Evolutionary conservation across 2,113 vertebrate genomes (phyloP).

Genomic region (Rattus norvegicus): DNA sequence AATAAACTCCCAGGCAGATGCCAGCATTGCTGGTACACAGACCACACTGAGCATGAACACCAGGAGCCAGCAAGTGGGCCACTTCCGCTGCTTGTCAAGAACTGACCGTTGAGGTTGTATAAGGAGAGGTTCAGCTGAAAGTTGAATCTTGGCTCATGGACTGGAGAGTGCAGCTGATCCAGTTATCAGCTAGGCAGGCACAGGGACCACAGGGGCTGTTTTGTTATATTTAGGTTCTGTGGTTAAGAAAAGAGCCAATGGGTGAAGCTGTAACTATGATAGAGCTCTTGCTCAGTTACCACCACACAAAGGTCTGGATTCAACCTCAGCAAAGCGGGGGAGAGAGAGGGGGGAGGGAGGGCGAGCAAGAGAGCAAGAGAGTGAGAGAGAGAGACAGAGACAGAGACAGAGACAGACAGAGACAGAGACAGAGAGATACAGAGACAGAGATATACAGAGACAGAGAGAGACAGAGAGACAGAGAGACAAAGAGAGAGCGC

Average conservation of each 20-base stretch:
- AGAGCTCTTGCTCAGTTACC: background rate
- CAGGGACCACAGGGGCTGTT: background rate
- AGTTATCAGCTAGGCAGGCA: background rate
- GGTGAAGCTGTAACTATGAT: background rate
- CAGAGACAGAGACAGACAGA: rapidly evolving
- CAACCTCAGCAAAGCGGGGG: background rate
- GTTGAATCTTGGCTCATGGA: background rate
- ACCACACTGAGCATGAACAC: background rate
- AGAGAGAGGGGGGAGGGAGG: too few species aligned
- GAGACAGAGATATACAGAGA: too few species aligned
- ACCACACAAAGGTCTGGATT: background rate
- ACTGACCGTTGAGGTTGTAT: background rate
- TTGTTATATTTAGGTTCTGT: background rate
- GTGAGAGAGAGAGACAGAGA: background rate
- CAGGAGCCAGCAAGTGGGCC: background rate
- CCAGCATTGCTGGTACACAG: rapidly evolving
- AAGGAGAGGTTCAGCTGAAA: background rate
- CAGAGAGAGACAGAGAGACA: too few species aligned
- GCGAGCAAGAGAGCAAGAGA: too few species aligned
- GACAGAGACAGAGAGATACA: too few species aligned
- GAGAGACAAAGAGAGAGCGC: too few species aligned
- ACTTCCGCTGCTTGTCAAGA: background rate
- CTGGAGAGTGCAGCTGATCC: background rate
- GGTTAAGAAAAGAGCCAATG: background rate
- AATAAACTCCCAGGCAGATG: background rate